Conservation (phyloP, 2,888 invertebrate species). For the Cremastobaeus sp. region DNA sequence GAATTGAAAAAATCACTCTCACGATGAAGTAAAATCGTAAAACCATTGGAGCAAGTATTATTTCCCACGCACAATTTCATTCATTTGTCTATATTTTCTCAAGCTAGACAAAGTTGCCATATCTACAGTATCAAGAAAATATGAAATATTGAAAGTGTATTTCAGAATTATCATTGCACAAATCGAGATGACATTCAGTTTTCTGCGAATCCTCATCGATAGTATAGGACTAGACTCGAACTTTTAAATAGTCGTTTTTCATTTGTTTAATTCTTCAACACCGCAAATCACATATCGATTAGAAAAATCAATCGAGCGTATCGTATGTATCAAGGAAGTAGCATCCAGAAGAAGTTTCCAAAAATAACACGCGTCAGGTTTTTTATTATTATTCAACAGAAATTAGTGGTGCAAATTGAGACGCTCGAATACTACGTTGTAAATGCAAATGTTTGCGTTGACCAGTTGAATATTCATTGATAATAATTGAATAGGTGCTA, state of each 20-base stretch:
- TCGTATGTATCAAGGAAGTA: slow-evolving; percentile 28
- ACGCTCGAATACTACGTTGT: background rate
- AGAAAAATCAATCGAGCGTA: slow-evolving; percentile 47
- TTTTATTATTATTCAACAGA: slow-evolving; percentile 13
- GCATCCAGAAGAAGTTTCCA: slow-evolving; percentile 19
- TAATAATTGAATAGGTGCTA: slow-evolving; percentile 13
- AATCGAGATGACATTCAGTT: too few species aligned
- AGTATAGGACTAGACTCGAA: too few species aligned
- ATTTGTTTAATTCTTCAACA: background rate
- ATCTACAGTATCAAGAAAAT: background rate
- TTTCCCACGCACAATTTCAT: too few species aligned
- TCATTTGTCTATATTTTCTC: too few species aligned
- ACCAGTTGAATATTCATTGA: slow-evolving; percentile 35
- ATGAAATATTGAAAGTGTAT: slow-evolving; percentile 20
- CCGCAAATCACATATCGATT: slow-evolving; percentile 27
- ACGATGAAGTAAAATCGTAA: too few species aligned
- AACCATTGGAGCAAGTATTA: too few species aligned
- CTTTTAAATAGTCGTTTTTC: too few species aligned
- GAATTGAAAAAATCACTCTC: too few species aligned
- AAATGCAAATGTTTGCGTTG: background rate
- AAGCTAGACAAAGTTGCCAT: slow-evolving; percentile 4
- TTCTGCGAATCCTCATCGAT: too few species aligned
- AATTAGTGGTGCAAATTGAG: background rate
- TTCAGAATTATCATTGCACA: background rate
- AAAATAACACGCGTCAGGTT: slow-evolving; percentile 11